Percentiles rank a stretch among this genome's conserved stretches.
Evolutionary conservation across 64 coral and sea anemone genomes (phyloP).

Genomic region (Stichodactyla mertensii): DNA sequence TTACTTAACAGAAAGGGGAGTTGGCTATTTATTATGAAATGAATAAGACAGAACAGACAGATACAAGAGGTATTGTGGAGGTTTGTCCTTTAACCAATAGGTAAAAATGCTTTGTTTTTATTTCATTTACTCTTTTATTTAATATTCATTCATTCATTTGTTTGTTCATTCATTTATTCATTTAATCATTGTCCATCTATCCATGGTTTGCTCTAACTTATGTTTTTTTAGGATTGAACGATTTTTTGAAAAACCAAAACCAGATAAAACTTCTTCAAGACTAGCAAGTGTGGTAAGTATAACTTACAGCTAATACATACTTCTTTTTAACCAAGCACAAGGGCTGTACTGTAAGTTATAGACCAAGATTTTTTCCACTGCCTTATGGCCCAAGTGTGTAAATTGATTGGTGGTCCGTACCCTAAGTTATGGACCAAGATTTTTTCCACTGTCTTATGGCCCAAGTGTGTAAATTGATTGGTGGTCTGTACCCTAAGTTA

Average conservation of each 20-base stretch:
- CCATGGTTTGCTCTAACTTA: neutral
- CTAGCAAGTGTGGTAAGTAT: conserved; percentile 40
- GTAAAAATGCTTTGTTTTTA: neutral
- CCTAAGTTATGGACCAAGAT: no score
- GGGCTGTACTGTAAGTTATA: no score
- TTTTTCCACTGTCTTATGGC: no score
- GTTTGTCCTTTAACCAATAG: conserved; percentile 14
- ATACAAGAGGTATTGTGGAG: conserved; percentile 32
- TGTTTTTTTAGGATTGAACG: conserved; percentile 25
- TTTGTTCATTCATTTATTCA: no score
- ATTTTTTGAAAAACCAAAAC: conserved; percentile 40
- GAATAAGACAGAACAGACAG: neutral
- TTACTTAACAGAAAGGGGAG: conserved; percentile 13
- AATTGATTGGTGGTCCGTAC: no score
- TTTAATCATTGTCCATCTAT: no score
- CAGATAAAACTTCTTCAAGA: conserved; percentile 29
- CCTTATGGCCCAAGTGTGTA: no score
- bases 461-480: no score
- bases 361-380: no score
- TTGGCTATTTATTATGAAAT: conserved; percentile 44
- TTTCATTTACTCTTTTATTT: neutral
- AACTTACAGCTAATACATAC: neutral
- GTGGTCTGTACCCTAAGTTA: no score
- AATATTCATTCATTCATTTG: neutral
- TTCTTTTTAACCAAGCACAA: no score